Evolutionary conservation across 2,888 invertebrate species (phyloP).

Genomic region (Limnephilus marmoratus): DNA sequence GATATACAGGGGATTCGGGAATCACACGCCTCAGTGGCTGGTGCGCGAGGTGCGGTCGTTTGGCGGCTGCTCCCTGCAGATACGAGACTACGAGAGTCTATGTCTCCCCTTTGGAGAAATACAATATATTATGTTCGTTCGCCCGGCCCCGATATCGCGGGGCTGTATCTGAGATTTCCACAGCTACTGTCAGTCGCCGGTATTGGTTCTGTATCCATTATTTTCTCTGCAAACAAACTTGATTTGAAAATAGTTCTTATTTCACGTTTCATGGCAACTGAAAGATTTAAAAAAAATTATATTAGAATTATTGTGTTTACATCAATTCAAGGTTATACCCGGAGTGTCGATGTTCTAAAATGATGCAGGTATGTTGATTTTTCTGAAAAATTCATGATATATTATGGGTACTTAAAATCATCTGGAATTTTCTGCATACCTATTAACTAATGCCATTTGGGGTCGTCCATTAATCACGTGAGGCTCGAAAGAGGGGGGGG

Average conservation of each 20-base stretch:
- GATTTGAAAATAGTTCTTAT: background rate
- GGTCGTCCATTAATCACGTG: no score
- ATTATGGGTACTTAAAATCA: no score
- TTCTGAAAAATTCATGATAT: no score
- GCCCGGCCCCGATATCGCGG: background rate
- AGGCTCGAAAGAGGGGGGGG: no score
- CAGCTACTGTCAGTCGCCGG: background rate
- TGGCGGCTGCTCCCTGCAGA: constrained; percentile 38
- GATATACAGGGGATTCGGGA: constrained; percentile 29
- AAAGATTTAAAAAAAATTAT: no score
- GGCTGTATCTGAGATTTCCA: constrained; percentile 33
- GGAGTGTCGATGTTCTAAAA: no score
- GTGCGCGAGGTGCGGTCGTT: constrained; percentile 29
- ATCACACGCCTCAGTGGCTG: constrained; percentile 28
- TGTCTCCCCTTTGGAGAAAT: background rate
- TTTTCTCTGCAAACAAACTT: background rate
- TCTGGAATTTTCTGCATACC: no score
- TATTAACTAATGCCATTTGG: no score
- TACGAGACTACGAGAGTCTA: background rate
- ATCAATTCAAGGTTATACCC: no score
- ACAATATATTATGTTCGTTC: background rate
- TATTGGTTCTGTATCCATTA: constrained; percentile 8
- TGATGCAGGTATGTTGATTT: no score
- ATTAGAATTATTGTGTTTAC: no score
- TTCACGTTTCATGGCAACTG: no score